Conservation (phyloP, 2,888 invertebrate species). For the Meiosimyza platycephala region DNA sequence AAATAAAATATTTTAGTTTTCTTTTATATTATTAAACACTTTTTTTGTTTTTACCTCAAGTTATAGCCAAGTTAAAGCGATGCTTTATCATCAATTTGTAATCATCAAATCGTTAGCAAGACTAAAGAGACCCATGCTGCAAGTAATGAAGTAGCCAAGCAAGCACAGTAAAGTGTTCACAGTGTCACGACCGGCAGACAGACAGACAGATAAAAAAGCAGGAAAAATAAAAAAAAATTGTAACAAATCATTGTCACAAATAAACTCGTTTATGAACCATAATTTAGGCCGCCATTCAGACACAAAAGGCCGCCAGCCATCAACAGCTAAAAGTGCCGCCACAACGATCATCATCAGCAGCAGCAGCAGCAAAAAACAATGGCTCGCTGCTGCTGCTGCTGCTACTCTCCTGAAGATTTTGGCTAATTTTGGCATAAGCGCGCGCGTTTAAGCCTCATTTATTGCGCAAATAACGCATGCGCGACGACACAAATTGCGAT, state of each 20-base stretch:
- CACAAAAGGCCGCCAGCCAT: slow-evolving; percentile 8
- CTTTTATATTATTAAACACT: not conserved
- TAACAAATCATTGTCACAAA: slow-evolving; percentile 65
- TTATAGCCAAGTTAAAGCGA: not conserved
- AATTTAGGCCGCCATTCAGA: slow-evolving; percentile 54
- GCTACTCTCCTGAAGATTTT: slow-evolving; percentile 30
- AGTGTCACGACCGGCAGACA: no score
- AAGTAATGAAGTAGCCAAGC: slow-evolving; percentile 10
- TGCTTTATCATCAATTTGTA: slow-evolving; percentile 12
- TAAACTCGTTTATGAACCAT: slow-evolving; percentile 64
- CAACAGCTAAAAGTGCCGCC: slow-evolving; percentile 35
- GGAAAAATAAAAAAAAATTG: slow-evolving; percentile 54
- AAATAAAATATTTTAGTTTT: slow-evolving; percentile 27
- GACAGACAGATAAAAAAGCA: no score
- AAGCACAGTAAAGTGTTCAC: slow-evolving; percentile 42
- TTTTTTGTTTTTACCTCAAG: no score
- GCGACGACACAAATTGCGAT: slow-evolving; percentile 60
- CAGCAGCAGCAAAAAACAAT: slow-evolving; percentile 23
- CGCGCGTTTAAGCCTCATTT: slow-evolving; percentile 62
- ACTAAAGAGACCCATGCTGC: not conserved
- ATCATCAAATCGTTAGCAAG: not conserved
- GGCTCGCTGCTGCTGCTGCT: slow-evolving; percentile 3
- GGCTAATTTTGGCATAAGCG: slow-evolving; percentile 52
- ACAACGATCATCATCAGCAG: not conserved
- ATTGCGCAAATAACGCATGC: slow-evolving; percentile 53